Evolutionary conservation across 1,140 invertebrate species (phyloP).

Genomic region (Trissolcus basalis): DNA sequence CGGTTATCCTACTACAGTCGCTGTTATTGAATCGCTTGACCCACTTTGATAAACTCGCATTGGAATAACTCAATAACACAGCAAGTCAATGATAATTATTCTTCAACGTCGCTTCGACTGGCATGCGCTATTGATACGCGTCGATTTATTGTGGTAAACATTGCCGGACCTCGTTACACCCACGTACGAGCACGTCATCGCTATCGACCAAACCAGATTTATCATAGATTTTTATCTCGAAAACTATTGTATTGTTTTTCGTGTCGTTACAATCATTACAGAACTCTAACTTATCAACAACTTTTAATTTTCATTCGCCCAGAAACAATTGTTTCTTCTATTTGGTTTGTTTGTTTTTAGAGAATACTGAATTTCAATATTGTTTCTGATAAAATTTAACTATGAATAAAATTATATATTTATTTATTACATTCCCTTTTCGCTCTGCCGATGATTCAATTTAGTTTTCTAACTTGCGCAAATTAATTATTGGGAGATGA

Average conservation of each 20-base stretch:
- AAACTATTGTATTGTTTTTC: neutral
- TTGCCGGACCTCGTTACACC: constrained; percentile 52
- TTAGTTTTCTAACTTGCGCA: neutral
- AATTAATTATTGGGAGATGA: too few relatives aligned
- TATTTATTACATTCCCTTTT: too few relatives aligned
- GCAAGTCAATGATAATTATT: constrained; percentile 72
- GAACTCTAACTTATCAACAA: neutral
- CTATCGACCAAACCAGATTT: constrained; percentile 21
- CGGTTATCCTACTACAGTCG: constrained; percentile 62
- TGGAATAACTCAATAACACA: constrained; percentile 75
- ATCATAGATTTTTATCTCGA: constrained; percentile 17
- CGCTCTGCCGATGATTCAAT: too few relatives aligned
- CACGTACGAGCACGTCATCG: constrained; percentile 67
- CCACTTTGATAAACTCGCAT: constrained; percentile 76
- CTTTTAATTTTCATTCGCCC: neutral
- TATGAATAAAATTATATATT: too few relatives aligned
- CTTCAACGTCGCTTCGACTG: constrained; percentile 63
- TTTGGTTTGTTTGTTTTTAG: neutral
- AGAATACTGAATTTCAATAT: too few relatives aligned
- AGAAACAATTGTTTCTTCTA: too few relatives aligned
- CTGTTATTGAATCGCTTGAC: constrained; percentile 76
- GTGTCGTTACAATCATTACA: neutral
- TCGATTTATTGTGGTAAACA: constrained; percentile 58
- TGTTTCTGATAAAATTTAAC: too few relatives aligned
- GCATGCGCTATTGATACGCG: constrained; percentile 48